A percentile compares a stretch with the other conserved stretches of the same genome.
These are phyloP conservation scores for Callionymus lyra DNA, from an alignment of 2,113 vertebrate species.

Conservation along the genomic window DNA sequence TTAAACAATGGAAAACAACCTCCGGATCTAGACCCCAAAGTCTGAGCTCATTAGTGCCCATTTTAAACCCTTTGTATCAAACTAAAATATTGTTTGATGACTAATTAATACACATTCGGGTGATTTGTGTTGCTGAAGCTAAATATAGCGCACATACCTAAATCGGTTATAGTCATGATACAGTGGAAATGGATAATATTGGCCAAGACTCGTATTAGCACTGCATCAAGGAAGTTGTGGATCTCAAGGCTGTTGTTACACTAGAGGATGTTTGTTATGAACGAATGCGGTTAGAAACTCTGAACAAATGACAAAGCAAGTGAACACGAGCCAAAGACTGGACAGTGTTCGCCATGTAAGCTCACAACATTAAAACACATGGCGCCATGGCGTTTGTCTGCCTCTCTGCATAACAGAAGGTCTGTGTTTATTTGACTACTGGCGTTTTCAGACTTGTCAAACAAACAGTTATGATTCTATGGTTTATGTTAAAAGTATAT, in stretches of 20 bases:
- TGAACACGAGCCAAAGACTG: slow-evolving; percentile 52
- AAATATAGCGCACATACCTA: no score
- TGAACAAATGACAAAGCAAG: slow-evolving; percentile 52
- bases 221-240: no score
- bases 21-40: no score
- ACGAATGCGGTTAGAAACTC: slow-evolving; percentile 38
- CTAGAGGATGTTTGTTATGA: slow-evolving; percentile 61
- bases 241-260: slow-evolving; percentile 4
- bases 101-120: no score
- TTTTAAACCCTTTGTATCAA: no score
- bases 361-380: slow-evolving; percentile 45
- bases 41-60: no score
- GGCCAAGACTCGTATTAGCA: slow-evolving; percentile 29
- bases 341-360: slow-evolving; percentile 47
- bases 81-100: no score
- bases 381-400: slow-evolving; percentile 44
- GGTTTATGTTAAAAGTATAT: slow-evolving; percentile 16
- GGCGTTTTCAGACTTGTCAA: slow-evolving; percentile 23
- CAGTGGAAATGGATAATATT: slow-evolving; percentile 19
- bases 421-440: slow-evolving; percentile 35
- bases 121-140: no score
- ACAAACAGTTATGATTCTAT: slow-evolving; percentile 34
- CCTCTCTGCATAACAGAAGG: slow-evolving; percentile 22
- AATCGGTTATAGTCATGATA: no score
- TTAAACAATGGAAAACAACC: no score